Base-by-base conservation (phyloP, 2,113 vertebrate species). In the Talpa occidentalis region DNA sequence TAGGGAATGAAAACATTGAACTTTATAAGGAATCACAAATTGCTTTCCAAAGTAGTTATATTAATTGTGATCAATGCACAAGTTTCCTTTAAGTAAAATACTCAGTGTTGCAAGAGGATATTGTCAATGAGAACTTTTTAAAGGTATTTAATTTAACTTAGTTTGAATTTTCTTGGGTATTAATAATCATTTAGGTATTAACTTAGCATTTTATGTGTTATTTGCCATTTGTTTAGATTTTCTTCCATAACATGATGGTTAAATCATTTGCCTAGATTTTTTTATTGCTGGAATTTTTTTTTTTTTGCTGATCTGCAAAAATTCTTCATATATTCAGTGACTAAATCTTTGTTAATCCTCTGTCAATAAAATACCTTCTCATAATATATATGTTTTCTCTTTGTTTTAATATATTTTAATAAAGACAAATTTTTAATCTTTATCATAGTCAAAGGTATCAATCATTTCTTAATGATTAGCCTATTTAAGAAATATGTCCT, bases 151-250 rank as follows among this genome's bases (percentile, higher is more conserved):
- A 40, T 88, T 70, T 10, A 70, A 16, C 11, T 85, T 40, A 60
- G 35, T 85, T 94, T 90, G 10, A 10, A 42, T 32, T 83, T 93
- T n/a, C n/a, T 49, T 81, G 19, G 30, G 21, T 47, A 74, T 80
- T 69, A 67, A 59, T 66, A 73, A 70, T 2, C 16, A 52, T 52
- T 52, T 52, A 52, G 49, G 14, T 52, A 52, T 16, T 52, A 10
- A 49, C n/a, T 35, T 85, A 47, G 30, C 30, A 47, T 94, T 67
- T 93, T 77, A 19, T 62, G 19, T 73, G 12, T 32, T 88, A 90
- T 72, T 92, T 80, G 10, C 3, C 3, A 72, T 62, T 72, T 91
- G 67, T 56, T 70, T 91, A 22, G 22, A 72, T 67, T 91, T 95
- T 88, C 35, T 90, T 84, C 70, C 64, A 0, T 56, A 17, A 78